Evolutionary conservation across 2,888 invertebrate genomes (phyloP).

Genomic region (Sarcophaga caerulescens): DNA sequence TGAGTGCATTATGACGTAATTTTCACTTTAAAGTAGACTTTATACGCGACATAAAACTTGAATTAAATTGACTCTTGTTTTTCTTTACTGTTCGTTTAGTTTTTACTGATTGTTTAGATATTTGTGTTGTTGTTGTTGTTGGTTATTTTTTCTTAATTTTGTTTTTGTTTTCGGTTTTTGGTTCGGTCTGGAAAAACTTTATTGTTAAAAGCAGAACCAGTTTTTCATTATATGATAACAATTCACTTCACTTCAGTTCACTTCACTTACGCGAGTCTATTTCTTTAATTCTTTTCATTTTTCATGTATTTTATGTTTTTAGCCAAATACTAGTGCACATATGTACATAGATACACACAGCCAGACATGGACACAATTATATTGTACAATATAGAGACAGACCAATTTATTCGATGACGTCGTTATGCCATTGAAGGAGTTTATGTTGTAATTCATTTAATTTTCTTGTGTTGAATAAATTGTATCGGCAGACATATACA

Average conservation of each 20-base stretch:
- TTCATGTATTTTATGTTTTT: conserved; percentile 24
- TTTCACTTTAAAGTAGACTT: background rate
- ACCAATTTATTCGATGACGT: conserved; percentile 35
- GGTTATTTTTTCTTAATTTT: background rate
- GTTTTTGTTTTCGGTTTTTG: background rate
- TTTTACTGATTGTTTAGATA: background rate
- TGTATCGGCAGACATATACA: background rate
- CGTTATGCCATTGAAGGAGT: conserved; percentile 48
- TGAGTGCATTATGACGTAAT: conserved; percentile 38
- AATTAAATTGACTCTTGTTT: background rate
- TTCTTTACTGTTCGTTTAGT: background rate
- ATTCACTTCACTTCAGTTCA: conserved; percentile 14
- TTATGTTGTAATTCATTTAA: conserved; percentile 27
- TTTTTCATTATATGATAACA: conserved; percentile 34
- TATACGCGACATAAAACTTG: background rate
- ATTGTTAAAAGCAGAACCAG: conserved; percentile 37
- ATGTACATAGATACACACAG: too few species aligned
- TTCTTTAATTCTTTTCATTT: background rate
- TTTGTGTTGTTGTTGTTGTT: background rate
- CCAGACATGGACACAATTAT: too few species aligned
- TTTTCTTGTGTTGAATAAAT: background rate
- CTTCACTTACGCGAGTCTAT: background rate
- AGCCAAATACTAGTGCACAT: background rate
- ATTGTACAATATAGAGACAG: background rate
- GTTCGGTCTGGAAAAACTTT: conserved; percentile 33